Evolutionary conservation across 1,140 invertebrate genomes (phyloP).

Genomic region (Rhopalosiphum padi): DNA sequence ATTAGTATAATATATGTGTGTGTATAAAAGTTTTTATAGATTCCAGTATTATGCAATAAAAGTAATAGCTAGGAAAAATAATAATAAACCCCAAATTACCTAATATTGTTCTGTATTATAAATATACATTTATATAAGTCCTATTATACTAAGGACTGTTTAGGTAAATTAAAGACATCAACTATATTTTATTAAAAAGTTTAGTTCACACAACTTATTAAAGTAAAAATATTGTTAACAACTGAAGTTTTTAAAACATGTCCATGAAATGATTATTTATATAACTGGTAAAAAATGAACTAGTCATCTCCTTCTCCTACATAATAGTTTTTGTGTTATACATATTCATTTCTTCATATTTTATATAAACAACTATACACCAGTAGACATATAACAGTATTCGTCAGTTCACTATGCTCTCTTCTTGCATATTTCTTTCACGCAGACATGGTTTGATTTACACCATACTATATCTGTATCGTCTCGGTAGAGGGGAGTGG

Average conservation of each 20-base stretch:
- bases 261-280: not conserved
- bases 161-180: not conserved
- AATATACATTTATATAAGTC: not conserved
- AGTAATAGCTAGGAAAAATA: not conserved
- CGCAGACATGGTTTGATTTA: not conserved
- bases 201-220: not conserved
- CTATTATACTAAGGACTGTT: not conserved
- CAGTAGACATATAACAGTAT: not conserved
- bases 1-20: no score
- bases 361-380: slow-evolving; percentile 22
- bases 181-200: not conserved
- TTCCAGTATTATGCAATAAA: not conserved
- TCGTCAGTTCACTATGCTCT: slow-evolving; percentile 24
- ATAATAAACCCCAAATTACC: no score
- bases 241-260: not conserved
- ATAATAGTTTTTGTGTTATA: slow-evolving; percentile 37
- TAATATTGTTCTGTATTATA: no score
- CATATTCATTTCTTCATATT: slow-evolving; percentile 6
- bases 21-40: no score
- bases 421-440: not conserved
- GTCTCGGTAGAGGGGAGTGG: not conserved
- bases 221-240: not conserved
- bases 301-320: slow-evolving; percentile 44
- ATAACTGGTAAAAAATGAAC: not conserved
- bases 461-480: not conserved